These are phyloP conservation scores for Dicentrarchus labrax DNA, from an alignment of 2,113 vertebrate genomes.

Conservation along the genomic window DNA sequence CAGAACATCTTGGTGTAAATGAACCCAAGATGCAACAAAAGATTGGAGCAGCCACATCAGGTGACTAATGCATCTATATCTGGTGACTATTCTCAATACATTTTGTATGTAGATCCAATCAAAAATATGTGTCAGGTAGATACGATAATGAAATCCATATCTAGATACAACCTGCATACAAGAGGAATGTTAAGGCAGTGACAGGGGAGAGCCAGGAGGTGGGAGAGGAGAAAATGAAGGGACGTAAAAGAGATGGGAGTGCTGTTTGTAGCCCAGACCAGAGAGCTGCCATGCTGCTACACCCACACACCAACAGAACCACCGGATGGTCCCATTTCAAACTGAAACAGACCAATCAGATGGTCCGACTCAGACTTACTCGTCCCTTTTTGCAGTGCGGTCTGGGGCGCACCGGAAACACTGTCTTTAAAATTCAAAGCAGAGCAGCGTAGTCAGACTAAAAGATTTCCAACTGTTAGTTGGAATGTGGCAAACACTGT, in stretches of 20 bases:
- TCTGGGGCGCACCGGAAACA: conserved; percentile 91
- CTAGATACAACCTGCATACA: background rate
- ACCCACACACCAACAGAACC: conserved; percentile 72
- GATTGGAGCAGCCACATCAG: background rate
- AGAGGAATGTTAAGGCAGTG: conserved; percentile 33
- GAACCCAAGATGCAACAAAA: background rate
- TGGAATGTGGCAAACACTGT: background rate
- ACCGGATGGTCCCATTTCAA: conserved; percentile 55
- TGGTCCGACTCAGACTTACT: conserved; percentile 87
- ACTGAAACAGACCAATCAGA: conserved; percentile 64
- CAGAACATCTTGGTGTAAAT: background rate
- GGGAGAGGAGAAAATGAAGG: background rate
- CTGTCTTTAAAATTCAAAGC: conserved; percentile 87
- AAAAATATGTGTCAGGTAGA: background rate
- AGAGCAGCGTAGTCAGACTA: conserved; percentile 68
- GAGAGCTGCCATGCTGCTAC: conserved; percentile 72
- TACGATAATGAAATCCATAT: background rate
- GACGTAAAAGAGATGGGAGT: background rate
- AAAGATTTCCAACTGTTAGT: background rate
- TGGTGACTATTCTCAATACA: background rate
- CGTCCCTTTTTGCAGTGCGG: conserved; percentile 92
- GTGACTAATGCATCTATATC: background rate
- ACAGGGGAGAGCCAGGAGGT: conserved; percentile 14
- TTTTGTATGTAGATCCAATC: background rate
- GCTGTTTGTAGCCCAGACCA: conserved; percentile 57